Evolutionary conservation across 2,888 invertebrate species (phyloP), one percentile per base, ranked within the genome.

Genomic region (Rhyacophila evoluta): DNA sequence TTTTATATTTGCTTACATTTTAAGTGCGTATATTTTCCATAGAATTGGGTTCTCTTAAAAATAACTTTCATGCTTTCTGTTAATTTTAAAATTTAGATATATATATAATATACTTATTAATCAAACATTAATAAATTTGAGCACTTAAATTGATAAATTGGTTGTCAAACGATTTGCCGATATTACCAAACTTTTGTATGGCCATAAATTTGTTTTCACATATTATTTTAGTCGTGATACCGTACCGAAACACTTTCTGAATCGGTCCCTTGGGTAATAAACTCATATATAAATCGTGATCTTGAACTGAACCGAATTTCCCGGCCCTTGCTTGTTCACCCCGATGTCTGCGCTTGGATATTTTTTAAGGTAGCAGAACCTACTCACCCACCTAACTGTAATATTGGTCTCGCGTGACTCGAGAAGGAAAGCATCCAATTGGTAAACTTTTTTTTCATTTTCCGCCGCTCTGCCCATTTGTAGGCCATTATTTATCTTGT

Each of bases 221-320:
- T 55, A 55, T 55, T 55, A 55, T 55, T 55, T 55, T 19, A 12
- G 19, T 55, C 55, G 25, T 25, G 25, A 2, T 19, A 55, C 15
- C 55, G 55, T 55, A 55, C 55, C 55, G 19, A 19, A 55, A 55
- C 55, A 55, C 55, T 55, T 41, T 55, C 19, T 2, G 25, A 55
- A 55, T 55, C 55, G 55, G 55, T 55, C 55, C 55, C 55, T 8
- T 15, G 55, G 55, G 55, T 19, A 55, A 55, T 55, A 55, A 25
- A 55, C 55, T 55, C 15, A 19, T 1, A 55, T 55, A 55, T 55
- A 55, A 55, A 55, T 55, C 55, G 55, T 19, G 55, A 55, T 55
- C 55, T 55, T 55, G 55, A 55, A 55, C 25, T 19, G 25, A 55
- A 19, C 55, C 55, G 55, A 55, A 55, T 55, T 55, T 55, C 19